phyloP scores from a whole-genome alignment of 1,140 invertebrate species.

The Scaptomyza pallida region DNA sequence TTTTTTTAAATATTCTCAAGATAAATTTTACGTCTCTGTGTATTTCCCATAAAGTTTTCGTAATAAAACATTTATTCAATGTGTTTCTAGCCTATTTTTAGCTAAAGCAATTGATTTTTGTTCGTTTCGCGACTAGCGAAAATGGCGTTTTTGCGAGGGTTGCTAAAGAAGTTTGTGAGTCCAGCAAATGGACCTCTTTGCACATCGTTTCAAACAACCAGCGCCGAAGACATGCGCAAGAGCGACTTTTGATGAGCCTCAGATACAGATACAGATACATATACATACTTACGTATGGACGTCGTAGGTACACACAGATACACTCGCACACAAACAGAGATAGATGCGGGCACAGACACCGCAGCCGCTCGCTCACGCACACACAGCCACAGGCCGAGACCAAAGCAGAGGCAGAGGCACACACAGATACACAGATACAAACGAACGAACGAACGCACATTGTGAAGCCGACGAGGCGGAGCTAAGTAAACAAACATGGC shows the following conservation, averaged over 20 bases:
- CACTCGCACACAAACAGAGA: conserved; percentile 42
- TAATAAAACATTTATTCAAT: conserved; percentile 16
- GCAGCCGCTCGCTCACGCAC: conserved; percentile 38
- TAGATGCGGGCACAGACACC: conserved; percentile 55
- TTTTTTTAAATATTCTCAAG: background rate
- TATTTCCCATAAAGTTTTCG: background rate
- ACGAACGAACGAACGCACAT: conserved; percentile 46
- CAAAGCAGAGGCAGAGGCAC: background rate
- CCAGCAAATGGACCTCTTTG: background rate
- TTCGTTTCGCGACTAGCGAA: conserved; percentile 59
- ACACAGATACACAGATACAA: conserved; percentile 6
- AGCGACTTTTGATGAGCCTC: conserved; percentile 61
- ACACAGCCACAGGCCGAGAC: background rate
- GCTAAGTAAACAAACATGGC: conserved; percentile 84
- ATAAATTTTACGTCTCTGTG: too few species aligned
- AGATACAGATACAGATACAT: conserved; percentile 68
- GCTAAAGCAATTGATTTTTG: conserved; percentile 69
- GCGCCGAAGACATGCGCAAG: conserved; percentile 78
- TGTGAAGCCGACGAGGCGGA: conserved; percentile 72
- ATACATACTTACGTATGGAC: conserved; percentile 28
- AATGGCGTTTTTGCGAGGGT: conserved; percentile 71
- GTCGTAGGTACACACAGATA: conserved; percentile 22
- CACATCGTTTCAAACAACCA: conserved; percentile 49
- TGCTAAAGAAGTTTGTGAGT: background rate
- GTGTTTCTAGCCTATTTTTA: conserved; percentile 10